Base-by-base conservation (phyloP, 53 echinoderm and acorn worm species). In the Luidia sarsii region DNA sequence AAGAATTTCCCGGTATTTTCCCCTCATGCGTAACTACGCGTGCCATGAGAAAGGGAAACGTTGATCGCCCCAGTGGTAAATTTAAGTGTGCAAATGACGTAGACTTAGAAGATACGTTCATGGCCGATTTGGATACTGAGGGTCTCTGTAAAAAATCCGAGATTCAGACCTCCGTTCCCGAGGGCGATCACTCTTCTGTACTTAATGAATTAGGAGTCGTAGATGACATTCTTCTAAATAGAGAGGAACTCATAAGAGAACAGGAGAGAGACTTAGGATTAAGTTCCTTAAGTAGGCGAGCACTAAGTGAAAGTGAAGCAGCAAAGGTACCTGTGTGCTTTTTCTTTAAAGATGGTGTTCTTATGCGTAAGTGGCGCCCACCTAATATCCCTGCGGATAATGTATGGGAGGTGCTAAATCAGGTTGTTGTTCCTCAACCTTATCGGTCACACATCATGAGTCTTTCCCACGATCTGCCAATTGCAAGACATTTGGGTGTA, bases 281-380 rank as follows among this genome's bases (percentile, higher is more conserved):
- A 4, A 25, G 25, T 74, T 32, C 33, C 50, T 31, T 69, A 50
- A 50, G 70, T 50, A 50, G 33, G 2, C 14, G 1, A 1, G 70
- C 70, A 1, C 19, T 69, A 3, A 69, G 51, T 50, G 51, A 69
- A 69, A 10, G 4, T 7, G 51, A 69, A 33, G 31, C 70, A 24
- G 6, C 25, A 30, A 69, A 49, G 14, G 70, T 50, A 18, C 70
- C 70, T 33, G 70, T 69, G 19, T 69, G 51, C 22, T 69, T 18
- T 50, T 69, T 50, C 22, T 6, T 69, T 4, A 77, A 71, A 18
- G 39, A 83, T 65, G 87, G 82, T 11, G 79, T 93, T 30, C 81
- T 89, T 18, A 89, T 90, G 93, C 79, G 89, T 48, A 89, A 92
- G 62, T 92, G 83, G 82, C 54, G 83, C 28, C 87, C 86, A 25